Percentiles rank a stretch among this genome's conserved stretches.
phyloP scores from a whole-genome alignment of 2,888 invertebrate genomes.

The Spilosoma lubricipeda region DNA sequence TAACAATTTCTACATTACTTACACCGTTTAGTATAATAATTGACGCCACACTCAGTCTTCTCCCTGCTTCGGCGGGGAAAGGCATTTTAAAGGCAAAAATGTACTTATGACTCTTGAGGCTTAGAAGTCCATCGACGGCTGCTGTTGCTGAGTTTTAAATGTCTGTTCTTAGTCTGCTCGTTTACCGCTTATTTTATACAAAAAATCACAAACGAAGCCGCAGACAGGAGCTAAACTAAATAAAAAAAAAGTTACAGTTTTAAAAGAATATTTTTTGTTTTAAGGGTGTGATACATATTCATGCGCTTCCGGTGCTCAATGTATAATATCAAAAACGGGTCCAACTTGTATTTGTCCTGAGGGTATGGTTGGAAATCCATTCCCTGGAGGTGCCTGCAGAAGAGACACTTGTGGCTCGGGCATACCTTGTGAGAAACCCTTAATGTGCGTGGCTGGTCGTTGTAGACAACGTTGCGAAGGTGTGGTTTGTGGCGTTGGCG shows the following conservation, averaged over 20 bases:
- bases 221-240: neutral
- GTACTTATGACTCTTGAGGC: no score
- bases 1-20: no score
- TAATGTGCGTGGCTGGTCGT: slow-evolving; percentile 94
- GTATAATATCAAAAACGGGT: slow-evolving; percentile 93
- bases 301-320: slow-evolving; percentile 94
- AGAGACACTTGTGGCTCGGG: slow-evolving; percentile 93
- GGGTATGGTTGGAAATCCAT: slow-evolving; percentile 95
- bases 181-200: neutral
- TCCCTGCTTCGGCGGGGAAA: no score
- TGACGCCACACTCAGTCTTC: no score
- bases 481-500: slow-evolving; percentile 95
- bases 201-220: neutral
- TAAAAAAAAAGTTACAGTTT: neutral
- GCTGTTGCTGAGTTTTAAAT: no score
- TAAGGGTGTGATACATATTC: slow-evolving; percentile 91
- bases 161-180: no score
- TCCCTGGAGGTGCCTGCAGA: slow-evolving; percentile 94
- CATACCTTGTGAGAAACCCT: slow-evolving; percentile 91
- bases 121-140: no score
- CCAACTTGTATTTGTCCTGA: slow-evolving; percentile 96
- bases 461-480: slow-evolving; percentile 96
- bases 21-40: no score
- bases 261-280: neutral
- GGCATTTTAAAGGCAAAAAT: no score